Conservation (phyloP, 2,888 invertebrate species). For the Cephus nigrinus region DNA sequence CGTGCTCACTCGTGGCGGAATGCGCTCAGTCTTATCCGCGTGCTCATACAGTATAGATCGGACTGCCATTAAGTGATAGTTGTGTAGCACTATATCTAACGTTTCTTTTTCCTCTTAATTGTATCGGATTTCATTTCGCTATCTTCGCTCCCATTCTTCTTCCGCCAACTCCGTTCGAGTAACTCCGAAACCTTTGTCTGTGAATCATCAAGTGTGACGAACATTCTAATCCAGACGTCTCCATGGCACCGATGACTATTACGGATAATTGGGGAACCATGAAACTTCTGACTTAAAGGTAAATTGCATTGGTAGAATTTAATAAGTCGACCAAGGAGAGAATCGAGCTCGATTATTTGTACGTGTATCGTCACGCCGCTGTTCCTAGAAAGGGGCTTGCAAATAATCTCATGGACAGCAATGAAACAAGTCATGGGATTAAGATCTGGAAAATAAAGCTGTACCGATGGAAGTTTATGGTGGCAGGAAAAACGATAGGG, state of each 20-base stretch:
- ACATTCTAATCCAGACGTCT: not conserved
- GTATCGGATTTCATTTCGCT: not conserved
- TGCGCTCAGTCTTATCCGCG: constrained; percentile 60
- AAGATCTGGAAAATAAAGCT: not conserved
- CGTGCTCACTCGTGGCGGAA: constrained; percentile 53
- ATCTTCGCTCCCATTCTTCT: not conserved
- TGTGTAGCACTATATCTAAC: not conserved
- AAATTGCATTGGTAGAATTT: not conserved
- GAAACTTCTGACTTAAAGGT: not conserved
- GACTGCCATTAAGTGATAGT: not conserved
- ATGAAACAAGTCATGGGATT: not conserved
- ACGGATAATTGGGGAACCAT: not conserved
- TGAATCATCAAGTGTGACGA: not conserved
- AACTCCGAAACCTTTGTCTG: not conserved
- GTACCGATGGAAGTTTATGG: not conserved
- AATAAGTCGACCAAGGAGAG: not conserved
- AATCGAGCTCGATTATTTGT: not conserved
- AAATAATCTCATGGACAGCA: not conserved
- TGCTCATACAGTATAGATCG: constrained; percentile 36
- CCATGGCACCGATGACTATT: not conserved
- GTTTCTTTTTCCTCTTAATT: not conserved
- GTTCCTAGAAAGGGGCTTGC: not conserved
- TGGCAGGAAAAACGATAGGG: not conserved
- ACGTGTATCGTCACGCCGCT: not conserved
- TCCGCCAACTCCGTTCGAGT: not conserved